These are phyloP conservation scores for Ephestia elutella DNA, from an alignment of 1,140 invertebrate species.

Conservation along the genomic window DNA sequence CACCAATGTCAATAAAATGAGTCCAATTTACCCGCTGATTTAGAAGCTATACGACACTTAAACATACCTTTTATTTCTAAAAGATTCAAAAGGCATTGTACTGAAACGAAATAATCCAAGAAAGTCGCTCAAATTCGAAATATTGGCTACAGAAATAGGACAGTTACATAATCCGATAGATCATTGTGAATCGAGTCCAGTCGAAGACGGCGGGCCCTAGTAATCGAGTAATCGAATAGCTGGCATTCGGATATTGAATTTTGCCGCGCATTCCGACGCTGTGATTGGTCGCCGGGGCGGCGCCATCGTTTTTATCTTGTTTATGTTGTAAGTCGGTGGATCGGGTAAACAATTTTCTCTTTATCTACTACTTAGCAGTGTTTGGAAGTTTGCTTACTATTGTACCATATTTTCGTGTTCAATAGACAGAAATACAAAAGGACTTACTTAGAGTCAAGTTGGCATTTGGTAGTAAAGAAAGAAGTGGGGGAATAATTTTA, in stretches of 20 bases:
- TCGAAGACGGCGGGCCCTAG: slow-evolving; percentile 20
- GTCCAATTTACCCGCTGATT: no score
- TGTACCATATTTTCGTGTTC: neutral
- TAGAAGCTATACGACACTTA: no score
- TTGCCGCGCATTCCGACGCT: slow-evolving; percentile 45
- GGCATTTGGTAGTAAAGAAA: no score
- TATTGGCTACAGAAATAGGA: neutral
- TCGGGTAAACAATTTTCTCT: slow-evolving; percentile 35
- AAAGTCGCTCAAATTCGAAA: neutral
- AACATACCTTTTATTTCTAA: no score
- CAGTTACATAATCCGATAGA: neutral
- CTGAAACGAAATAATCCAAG: neutral
- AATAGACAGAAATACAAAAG: no score
- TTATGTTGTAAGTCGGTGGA: slow-evolving; percentile 43
- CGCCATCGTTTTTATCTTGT: slow-evolving; percentile 61
- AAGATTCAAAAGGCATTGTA: neutral
- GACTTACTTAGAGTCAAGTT: no score
- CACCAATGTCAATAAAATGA: no score
- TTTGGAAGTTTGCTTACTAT: slow-evolving; percentile 1
- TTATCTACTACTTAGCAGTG: slow-evolving; percentile 4
- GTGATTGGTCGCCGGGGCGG: slow-evolving; percentile 39
- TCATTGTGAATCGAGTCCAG: slow-evolving; percentile 35
- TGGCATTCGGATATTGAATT: slow-evolving; percentile 69
- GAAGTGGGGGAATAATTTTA: no score
- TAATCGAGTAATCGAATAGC: slow-evolving; percentile 51